Conservation (phyloP, 2,888 invertebrate species). For the Boloria selene region DNA sequence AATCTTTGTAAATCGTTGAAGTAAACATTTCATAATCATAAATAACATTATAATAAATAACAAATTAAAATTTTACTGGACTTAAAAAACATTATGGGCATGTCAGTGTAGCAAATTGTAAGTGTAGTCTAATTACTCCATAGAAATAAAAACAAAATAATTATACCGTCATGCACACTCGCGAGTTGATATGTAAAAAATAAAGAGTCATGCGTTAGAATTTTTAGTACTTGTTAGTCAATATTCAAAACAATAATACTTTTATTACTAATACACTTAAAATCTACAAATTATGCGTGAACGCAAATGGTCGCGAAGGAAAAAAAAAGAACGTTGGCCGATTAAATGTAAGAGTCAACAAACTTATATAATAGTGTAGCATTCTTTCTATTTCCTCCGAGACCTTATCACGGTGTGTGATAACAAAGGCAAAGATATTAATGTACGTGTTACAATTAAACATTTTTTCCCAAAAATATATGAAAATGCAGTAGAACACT, state of each 20-base stretch:
- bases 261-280: constrained; percentile 44
- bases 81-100: constrained; percentile 55
- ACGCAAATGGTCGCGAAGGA: constrained; percentile 59
- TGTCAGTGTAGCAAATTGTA: constrained; percentile 60
- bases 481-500: constrained; percentile 62
- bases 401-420: constrained; percentile 54
- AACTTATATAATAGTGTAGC: constrained; percentile 61
- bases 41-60: constrained; percentile 28
- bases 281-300: constrained; percentile 52
- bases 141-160: constrained; percentile 47
- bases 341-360: constrained; percentile 57
- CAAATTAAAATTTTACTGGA: constrained; percentile 43
- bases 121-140: constrained; percentile 36
- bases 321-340: constrained; percentile 67
- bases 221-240: constrained; percentile 80
- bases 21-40: constrained; percentile 69
- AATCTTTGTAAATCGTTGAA: constrained; percentile 69
- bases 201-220: constrained; percentile 77
- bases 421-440: constrained; percentile 42
- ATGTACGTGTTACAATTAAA: constrained; percentile 55
- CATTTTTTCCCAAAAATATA: constrained; percentile 51
- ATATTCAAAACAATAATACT: constrained; percentile 66
- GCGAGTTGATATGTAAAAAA: constrained; percentile 70
- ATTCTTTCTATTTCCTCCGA: constrained; percentile 67
- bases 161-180: constrained; percentile 75